Evolutionary conservation across 2,888 invertebrate species (phyloP).

Genomic region (Tuta absoluta): DNA sequence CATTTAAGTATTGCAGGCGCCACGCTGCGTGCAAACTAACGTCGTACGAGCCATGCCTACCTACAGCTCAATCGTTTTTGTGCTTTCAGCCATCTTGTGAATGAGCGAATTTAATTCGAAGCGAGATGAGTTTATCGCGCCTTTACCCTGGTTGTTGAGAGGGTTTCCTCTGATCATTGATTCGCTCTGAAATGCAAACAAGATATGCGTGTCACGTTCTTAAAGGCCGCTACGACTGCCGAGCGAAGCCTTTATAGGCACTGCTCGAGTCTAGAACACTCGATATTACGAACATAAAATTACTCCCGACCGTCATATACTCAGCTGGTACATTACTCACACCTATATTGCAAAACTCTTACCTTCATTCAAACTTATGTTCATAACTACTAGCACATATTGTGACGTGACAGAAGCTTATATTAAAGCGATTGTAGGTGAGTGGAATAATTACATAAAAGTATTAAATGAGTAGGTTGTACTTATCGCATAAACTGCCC

Average conservation of each 20-base stretch:
- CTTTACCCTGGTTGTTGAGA: no score
- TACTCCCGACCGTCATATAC: constrained; percentile 7
- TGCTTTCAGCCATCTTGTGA: no score
- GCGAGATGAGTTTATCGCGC: no score
- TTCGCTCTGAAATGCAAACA: constrained; percentile 28
- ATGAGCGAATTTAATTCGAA: no score
- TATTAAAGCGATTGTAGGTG: no score
- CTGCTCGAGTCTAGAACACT: constrained; percentile 25
- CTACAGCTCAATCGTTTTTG: no score
- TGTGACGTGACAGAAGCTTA: constrained; percentile 33
- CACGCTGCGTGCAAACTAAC: no score
- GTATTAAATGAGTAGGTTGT: constrained; percentile 31
- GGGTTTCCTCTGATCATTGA: no score
- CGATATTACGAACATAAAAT: constrained; percentile 41
- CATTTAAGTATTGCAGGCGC: no score
- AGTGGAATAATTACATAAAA: constrained; percentile 36
- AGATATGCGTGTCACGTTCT: constrained; percentile 57
- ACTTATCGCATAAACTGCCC: constrained; percentile 34
- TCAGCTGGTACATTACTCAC: neutral
- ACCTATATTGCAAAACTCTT: neutral
- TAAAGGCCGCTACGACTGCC: constrained; percentile 38
- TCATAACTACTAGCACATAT: constrained; percentile 19
- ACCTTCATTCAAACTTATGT: neutral
- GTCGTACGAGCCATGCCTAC: no score
- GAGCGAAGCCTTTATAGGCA: constrained; percentile 48